Evolutionary conservation across 2,888 invertebrate genomes (phyloP), one percentile per base, ranked within the genome.

Genomic region (Ochropleura leucogaster): DNA sequence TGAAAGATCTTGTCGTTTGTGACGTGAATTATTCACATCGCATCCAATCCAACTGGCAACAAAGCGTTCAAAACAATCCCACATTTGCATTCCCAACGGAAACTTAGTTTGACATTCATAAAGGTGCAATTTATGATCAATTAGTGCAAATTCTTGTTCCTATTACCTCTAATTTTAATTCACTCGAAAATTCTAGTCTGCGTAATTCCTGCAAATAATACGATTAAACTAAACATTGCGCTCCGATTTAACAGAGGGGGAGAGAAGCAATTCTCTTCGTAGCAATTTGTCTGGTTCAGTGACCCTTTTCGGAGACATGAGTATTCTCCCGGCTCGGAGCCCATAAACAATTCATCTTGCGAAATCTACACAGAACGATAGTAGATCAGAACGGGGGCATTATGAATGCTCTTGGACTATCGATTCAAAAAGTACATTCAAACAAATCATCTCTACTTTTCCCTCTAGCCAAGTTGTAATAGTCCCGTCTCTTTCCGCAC

Each of bases 271-370:
- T 88, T 90, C 88, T 89, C 90, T 89, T 86, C 87, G 89, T 87
- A 87, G 89, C 92, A 93, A 95, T 94, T 94, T 93, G 93, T 94
- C 91, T 92, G 90, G 93, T 93, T 94, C 93, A 90, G 89, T 91
- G 92, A 94, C 92, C 93, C 93, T 90, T 91, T 92, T 92, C 85
- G 85, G 83, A 89, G 84, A 89, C 90, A 88, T 82, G 88, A 88
- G 89, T 89, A 88, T 89, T 87, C 90, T 89, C 88, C 82, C 82
- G 74, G 87, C 87, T 84, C 81, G 84, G 66, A 80, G 88, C 88
- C 87, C 90, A 93, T 93, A 92, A 93, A 94, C 92, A 92, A 94
- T 93, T 93, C 91, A 93, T 92, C 89, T 92, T 89, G 87, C 84
- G 72, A 89, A 93, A 92, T 92, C 89, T 90, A 91, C 89, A 89